Evolutionary conservation across 2,888 invertebrate genomes (phyloP).

Genomic region (Cabera pusaria): DNA sequence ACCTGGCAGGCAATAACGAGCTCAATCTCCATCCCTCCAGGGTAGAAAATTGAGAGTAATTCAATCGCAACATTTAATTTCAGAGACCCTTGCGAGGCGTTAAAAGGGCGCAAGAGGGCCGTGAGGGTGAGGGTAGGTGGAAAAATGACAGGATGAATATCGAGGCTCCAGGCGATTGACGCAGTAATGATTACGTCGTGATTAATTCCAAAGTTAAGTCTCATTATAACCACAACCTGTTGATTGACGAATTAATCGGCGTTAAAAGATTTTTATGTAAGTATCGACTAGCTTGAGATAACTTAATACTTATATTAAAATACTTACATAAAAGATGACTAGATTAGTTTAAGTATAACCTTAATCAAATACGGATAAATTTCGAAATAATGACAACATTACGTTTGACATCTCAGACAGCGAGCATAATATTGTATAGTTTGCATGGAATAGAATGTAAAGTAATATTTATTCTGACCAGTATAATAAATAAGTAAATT

Average conservation of each 20-base stretch:
- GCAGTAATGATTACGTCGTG: conserved; percentile 53
- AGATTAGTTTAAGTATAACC: no score
- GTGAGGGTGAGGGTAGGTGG: conserved; percentile 56
- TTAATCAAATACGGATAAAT: no score
- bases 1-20: conserved; percentile 45
- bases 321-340: no score
- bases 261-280: no score
- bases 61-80: conserved; percentile 69
- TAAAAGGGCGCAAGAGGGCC: conserved; percentile 62
- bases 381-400: no score
- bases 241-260: conserved; percentile 20
- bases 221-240: conserved; percentile 36
- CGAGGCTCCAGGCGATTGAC: conserved; percentile 53
- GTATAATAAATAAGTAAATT: background rate
- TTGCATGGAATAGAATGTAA: no score
- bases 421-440: no score
- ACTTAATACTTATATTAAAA: no score
- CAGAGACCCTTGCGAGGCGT: conserved; percentile 59
- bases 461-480: no score
- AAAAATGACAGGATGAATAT: conserved; percentile 58
- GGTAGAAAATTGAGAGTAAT: conserved; percentile 61
- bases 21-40: conserved; percentile 46
- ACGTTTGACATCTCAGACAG: no score
- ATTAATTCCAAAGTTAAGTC: conserved; percentile 53
- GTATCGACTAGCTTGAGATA: no score